These are phyloP conservation scores for Aleiodes alternator DNA, from an alignment of 2,888 invertebrate species.

Conservation along the genomic window DNA sequence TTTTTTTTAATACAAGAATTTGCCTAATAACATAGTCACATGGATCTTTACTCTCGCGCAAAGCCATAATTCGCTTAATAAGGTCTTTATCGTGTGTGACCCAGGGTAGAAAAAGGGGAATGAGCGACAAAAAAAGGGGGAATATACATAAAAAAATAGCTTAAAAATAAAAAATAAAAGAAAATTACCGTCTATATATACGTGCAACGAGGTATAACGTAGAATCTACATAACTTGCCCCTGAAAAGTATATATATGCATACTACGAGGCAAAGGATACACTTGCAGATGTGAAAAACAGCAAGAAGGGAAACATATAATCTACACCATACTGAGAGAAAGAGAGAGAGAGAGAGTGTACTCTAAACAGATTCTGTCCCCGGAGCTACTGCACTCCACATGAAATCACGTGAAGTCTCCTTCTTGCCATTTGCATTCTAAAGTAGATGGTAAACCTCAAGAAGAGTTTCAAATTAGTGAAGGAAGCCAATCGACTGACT, in stretches of 20 bases:
- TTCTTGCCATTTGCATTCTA: conserved; percentile 66
- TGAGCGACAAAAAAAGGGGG: neutral
- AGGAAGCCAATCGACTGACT: conserved; percentile 42
- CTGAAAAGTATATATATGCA: conserved; percentile 18
- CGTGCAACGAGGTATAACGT: conserved; percentile 4
- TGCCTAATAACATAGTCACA: conserved; percentile 32
- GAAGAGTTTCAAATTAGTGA: conserved; percentile 34
- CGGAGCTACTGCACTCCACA: conserved; percentile 61
- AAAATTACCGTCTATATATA: conserved; percentile 28
- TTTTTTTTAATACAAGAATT: neutral
- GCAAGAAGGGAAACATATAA: conserved; percentile 41
- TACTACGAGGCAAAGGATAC: neutral
- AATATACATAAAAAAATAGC: conserved; percentile 16
- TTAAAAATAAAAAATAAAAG: neutral
- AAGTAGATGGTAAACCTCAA: conserved; percentile 54
- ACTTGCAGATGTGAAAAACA: conserved; percentile 28
- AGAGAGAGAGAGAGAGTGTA: conserved; percentile 1
- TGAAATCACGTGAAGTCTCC: conserved; percentile 58
- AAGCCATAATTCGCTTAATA: conserved; percentile 61
- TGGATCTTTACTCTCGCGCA: conserved; percentile 40
- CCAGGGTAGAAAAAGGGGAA: conserved; percentile 45
- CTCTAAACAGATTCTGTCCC: conserved; percentile 66
- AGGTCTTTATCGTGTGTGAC: conserved; percentile 62
- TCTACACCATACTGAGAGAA: conserved; percentile 56
- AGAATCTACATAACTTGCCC: conserved; percentile 32